Conservation (phyloP, 2,797 vertebrate genomes). For the Pogonophryne albipinna region DNA sequence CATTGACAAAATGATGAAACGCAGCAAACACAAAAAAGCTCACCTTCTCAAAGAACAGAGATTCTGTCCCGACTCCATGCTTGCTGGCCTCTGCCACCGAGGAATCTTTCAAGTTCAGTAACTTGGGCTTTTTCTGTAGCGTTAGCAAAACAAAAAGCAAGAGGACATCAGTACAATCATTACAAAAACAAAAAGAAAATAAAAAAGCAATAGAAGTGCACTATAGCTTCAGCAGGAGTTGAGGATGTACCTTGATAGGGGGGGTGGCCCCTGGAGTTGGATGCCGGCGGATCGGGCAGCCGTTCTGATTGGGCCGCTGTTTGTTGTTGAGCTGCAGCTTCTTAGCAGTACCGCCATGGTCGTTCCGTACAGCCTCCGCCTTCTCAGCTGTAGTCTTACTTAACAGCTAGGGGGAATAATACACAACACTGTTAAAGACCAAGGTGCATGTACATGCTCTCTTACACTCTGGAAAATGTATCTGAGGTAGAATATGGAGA, state of each 20-base stretch:
- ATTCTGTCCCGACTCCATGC: slow-evolving; percentile 95
- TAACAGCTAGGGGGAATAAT: slow-evolving; percentile 60
- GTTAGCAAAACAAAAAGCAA: not conserved
- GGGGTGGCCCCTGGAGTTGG: slow-evolving; percentile 82
- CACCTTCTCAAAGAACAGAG: slow-evolving; percentile 99
- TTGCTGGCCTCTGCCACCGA: slow-evolving; percentile 92
- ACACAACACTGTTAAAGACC: not conserved
- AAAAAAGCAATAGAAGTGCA: not conserved
- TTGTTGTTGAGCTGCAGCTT: slow-evolving; percentile 96
- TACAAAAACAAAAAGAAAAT: not conserved
- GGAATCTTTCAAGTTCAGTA: slow-evolving; percentile 92
- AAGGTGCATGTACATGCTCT: not conserved
- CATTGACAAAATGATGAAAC: not conserved
- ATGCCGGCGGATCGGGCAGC: slow-evolving; percentile 94
- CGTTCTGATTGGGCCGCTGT: slow-evolving; percentile 94
- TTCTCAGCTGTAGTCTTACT: slow-evolving; percentile 93
- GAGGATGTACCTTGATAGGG: slow-evolving; percentile 69
- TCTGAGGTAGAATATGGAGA: not conserved
- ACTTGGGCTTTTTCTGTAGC: slow-evolving; percentile 96
- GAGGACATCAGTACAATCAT: slow-evolving; percentile 12
- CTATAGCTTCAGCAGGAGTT: not conserved
- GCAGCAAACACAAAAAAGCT: not conserved
- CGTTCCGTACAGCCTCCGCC: slow-evolving; percentile 94
- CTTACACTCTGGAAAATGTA: too few relatives aligned
- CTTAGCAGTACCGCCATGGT: slow-evolving; percentile 94